These are phyloP conservation scores for Pseudorhombus dupliciocellatus DNA, from an alignment of 2,113 vertebrate species.

Conservation along the genomic window DNA sequence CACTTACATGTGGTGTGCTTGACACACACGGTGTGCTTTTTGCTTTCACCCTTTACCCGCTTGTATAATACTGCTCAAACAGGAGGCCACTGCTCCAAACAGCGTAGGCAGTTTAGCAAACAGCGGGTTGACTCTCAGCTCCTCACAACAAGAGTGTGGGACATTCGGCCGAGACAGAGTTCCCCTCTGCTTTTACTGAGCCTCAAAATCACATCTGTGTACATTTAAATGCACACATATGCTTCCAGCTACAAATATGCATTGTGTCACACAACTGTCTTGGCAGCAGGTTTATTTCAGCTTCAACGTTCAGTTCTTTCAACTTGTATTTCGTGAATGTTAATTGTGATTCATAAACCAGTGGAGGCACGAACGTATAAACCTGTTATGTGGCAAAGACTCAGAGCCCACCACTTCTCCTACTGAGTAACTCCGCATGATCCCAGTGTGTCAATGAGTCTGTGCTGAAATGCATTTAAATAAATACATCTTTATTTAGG, in stretches of 20 bases:
- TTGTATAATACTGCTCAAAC: constrained; percentile 64
- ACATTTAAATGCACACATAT: neutral
- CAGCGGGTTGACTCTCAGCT: constrained; percentile 45
- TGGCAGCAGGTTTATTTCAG: neutral
- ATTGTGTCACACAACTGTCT: neutral
- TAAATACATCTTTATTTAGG: neutral
- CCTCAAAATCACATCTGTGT: too few relatives aligned
- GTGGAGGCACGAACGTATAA: neutral
- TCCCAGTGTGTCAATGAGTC: neutral
- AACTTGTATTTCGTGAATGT: neutral
- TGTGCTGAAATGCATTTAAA: neutral
- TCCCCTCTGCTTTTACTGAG: neutral
- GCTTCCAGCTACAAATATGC: neutral
- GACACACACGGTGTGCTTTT: constrained; percentile 43
- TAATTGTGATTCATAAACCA: neutral
- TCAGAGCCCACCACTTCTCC: neutral
- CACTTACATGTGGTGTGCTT: constrained; percentile 39
- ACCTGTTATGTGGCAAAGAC: neutral
- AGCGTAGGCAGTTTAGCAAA: constrained; percentile 56
- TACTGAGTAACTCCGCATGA: neutral
- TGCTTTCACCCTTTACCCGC: constrained; percentile 65
- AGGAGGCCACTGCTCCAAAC: constrained; percentile 48
- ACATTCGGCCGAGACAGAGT: neutral
- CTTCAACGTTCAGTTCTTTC: too few relatives aligned
- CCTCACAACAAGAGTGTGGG: neutral